phyloP scores from a whole-genome alignment of 2,797 vertebrate genomes.

The Heliangelus exortis region DNA sequence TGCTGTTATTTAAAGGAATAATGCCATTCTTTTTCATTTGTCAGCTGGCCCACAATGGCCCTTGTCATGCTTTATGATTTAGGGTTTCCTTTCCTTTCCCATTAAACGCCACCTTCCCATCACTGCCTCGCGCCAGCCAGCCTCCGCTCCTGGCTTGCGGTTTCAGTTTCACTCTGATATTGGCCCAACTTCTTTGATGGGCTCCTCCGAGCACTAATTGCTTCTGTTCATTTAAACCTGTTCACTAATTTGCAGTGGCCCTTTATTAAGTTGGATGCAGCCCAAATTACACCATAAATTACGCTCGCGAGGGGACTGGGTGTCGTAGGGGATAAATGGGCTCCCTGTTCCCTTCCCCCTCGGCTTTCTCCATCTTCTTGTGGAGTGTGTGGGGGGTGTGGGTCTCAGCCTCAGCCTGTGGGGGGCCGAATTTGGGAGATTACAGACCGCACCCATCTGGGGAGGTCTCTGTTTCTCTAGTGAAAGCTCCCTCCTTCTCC shows the following conservation, averaged over 20 bases:
- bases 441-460: neutral
- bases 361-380: neutral
- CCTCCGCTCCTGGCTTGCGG: constrained; percentile 62
- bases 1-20: constrained; percentile 87
- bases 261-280: constrained; percentile 72
- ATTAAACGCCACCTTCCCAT: constrained; percentile 81
- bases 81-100: constrained; percentile 79
- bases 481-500: neutral
- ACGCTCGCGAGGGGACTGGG: constrained; percentile 39
- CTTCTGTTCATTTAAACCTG: constrained; percentile 76
- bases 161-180: constrained; percentile 69
- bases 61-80: constrained; percentile 85
- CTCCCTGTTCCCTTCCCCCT: constrained; percentile 20
- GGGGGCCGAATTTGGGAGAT: neutral
- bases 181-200: constrained; percentile 77
- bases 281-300: constrained; percentile 76
- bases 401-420: neutral
- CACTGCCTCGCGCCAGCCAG: constrained; percentile 50
- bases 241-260: constrained; percentile 73
- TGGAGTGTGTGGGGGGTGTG: accelerated
- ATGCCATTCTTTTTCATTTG: constrained; percentile 83
- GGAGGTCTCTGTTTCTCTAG: neutral
- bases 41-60: constrained; percentile 80
- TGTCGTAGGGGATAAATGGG: constrained; percentile 45
- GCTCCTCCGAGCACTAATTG: constrained; percentile 78